These are phyloP conservation scores for Tachystola acroxantha DNA, from an alignment of 2,888 invertebrate species.

Conservation along the genomic window DNA sequence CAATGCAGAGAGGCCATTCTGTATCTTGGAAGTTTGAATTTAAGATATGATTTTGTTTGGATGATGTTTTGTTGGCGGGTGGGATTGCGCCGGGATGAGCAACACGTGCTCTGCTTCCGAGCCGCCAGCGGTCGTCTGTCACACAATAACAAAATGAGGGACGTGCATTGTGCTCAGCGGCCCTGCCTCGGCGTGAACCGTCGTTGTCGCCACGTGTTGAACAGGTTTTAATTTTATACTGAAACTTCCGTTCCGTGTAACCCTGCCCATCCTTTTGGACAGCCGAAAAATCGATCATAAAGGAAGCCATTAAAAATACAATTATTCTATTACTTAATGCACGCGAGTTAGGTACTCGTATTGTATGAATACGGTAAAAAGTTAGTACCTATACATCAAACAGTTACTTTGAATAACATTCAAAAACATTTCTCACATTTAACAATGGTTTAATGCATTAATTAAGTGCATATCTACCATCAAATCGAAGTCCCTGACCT, in stretches of 20 bases:
- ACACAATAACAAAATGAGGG: slow-evolving; percentile 62
- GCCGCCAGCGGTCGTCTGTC: slow-evolving; percentile 51
- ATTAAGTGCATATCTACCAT: neutral
- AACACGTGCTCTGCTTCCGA: slow-evolving; percentile 63
- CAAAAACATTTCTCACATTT: neutral
- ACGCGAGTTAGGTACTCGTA: no score
- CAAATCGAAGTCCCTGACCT: slow-evolving; percentile 6
- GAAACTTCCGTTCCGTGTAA: slow-evolving; percentile 38
- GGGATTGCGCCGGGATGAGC: slow-evolving; percentile 32
- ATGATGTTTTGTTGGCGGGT: slow-evolving; percentile 29
- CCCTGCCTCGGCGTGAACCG: slow-evolving; percentile 31
- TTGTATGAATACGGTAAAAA: no score
- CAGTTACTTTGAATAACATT: no score
- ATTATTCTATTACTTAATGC: no score
- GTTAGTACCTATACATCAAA: no score
- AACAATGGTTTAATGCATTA: slow-evolving; percentile 2
- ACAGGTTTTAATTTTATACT: slow-evolving; percentile 48
- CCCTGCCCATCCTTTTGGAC: neutral
- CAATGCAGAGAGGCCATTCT: slow-evolving; percentile 18
- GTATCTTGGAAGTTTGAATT: slow-evolving; percentile 19
- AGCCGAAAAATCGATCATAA: neutral
- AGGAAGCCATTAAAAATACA: no score
- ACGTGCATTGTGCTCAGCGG: slow-evolving; percentile 50
- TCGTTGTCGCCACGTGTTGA: slow-evolving; percentile 56
- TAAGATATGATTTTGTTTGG: slow-evolving; percentile 29